Evolutionary conservation across 2,888 invertebrate genomes (phyloP).

Genomic region (Elysia crispata): DNA sequence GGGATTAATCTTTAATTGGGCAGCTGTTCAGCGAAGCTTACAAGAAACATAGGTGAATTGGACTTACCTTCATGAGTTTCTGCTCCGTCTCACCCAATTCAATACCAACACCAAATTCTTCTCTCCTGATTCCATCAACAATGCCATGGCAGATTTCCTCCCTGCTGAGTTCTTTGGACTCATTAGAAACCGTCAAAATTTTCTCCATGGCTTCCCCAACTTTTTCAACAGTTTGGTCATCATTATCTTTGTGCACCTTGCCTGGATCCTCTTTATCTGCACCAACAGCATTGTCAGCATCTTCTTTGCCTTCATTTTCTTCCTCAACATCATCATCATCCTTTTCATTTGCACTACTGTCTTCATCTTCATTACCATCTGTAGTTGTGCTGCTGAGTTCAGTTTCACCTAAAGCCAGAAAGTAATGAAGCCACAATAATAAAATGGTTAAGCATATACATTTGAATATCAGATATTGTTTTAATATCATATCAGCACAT

Average conservation of each 20-base stretch:
- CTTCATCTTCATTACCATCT: conserved; percentile 31
- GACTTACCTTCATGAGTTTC: conserved; percentile 66
- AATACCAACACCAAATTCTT: conserved; percentile 77
- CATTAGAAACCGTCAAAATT: not conserved
- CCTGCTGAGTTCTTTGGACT: conserved; percentile 26
- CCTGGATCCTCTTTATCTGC: conserved; percentile 38
- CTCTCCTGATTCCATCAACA: conserved; percentile 72
- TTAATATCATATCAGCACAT: no score
- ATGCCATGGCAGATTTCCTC: conserved; percentile 54
- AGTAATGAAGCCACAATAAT: no score
- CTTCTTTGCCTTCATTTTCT: not conserved
- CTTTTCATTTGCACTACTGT: conserved; percentile 36
- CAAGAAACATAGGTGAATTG: no score
- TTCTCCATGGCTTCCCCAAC: conserved; percentile 26
- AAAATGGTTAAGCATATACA: no score
- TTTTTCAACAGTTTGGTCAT: conserved; percentile 38
- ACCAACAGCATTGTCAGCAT: conserved; percentile 17
- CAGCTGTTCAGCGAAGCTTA: no score
- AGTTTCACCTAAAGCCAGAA: no score
- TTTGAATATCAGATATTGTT: no score
- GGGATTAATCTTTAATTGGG: not conserved
- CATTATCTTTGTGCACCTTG: not conserved
- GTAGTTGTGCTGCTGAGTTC: not conserved
- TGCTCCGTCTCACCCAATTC: conserved; percentile 71
- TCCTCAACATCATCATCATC: conserved; percentile 39